Percentiles rank a stretch among this genome's conserved stretches.
Evolutionary conservation across 2,797 vertebrate genomes (phyloP).

Genomic region (Lateolabrax maculatus): DNA sequence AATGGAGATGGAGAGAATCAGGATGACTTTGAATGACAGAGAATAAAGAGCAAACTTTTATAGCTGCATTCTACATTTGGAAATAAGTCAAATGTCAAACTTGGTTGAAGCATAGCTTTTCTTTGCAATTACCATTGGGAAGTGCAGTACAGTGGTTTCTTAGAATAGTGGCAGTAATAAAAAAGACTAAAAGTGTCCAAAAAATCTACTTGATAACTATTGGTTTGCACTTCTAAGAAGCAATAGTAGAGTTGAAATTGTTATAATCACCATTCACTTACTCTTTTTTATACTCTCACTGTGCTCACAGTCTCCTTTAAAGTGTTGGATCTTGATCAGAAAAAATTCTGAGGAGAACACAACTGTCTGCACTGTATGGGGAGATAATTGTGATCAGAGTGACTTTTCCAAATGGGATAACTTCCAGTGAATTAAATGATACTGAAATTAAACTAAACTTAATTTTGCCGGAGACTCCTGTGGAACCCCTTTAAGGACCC

Average conservation of each 20-base stretch:
- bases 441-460: constrained; percentile 50
- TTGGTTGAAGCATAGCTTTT: neutral
- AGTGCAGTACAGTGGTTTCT: too few relatives aligned
- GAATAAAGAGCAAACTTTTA: neutral
- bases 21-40: neutral
- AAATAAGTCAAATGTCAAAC: neutral
- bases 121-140: neutral
- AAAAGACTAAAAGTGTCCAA: neutral
- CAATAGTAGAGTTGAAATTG: neutral
- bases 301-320: neutral
- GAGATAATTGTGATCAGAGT: constrained; percentile 15
- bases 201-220: neutral
- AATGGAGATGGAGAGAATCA: neutral
- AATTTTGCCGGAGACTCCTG: constrained; percentile 42
- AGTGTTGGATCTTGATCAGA: constrained; percentile 11
- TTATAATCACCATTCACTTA: neutral
- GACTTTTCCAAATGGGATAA: constrained; percentile 19
- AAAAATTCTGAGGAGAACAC: neutral
- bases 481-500: constrained; percentile 52
- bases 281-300: neutral
- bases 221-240: neutral
- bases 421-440: constrained; percentile 33
- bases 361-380: neutral
- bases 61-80: neutral
- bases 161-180: too few relatives aligned